A percentile compares a stretch with the other conserved stretches of the same genome.
Conservation (phyloP, 2,797 vertebrate species). For the Tamandua tetradactyla region DNA sequence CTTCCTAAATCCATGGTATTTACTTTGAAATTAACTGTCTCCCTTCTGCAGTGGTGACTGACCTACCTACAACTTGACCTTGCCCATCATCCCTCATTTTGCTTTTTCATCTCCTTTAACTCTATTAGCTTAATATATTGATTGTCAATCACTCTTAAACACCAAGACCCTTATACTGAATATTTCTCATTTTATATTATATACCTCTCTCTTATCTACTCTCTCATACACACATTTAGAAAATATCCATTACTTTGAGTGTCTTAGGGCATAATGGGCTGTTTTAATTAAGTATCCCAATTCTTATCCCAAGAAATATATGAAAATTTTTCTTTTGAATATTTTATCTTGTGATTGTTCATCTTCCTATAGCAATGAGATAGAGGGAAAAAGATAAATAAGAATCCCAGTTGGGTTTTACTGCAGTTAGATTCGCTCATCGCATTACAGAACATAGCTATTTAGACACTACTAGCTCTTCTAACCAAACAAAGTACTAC, state of each 20-base stretch:
- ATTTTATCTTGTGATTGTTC: background rate
- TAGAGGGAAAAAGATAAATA: background rate
- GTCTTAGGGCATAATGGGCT: background rate
- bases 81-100: background rate
- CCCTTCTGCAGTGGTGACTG: background rate
- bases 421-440: background rate
- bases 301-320: background rate
- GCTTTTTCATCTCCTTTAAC: background rate
- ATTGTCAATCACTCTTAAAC: background rate
- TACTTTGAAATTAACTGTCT: conserved; percentile 16
- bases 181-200: background rate
- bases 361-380: background rate
- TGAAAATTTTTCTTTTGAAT: background rate
- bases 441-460: background rate
- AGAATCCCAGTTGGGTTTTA: background rate
- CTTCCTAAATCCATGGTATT: background rate
- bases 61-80: background rate
- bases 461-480: background rate
- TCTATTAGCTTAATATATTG: background rate
- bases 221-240: background rate
- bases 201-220: background rate
- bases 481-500: background rate
- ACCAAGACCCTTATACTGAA: background rate
- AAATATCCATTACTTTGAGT: background rate
- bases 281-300: background rate